phyloP scores from a whole-genome alignment of 35 echinoderm and acorn worm genomes.

The Apostichopus parvimensis region DNA sequence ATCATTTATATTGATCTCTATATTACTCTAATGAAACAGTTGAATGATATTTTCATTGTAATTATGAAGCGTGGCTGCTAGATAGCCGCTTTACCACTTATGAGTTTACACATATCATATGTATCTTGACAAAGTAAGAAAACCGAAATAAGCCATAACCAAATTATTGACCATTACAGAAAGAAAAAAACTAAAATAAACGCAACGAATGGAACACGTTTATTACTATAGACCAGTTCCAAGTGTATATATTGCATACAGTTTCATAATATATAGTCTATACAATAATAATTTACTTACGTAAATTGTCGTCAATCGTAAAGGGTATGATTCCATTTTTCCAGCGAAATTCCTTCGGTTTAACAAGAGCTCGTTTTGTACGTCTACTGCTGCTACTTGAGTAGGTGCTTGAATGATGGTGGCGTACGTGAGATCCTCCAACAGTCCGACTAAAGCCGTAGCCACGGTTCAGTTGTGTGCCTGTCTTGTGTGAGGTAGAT shows the following conservation, averaged over 20 bases:
- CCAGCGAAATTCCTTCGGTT: conserved; percentile 57
- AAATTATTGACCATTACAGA: too few species aligned
- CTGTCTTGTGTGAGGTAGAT: background rate
- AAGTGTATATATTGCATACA: background rate
- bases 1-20: too few species aligned
- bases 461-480: background rate
- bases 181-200: too few species aligned
- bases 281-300: conserved; percentile 53
- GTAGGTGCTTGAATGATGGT: background rate
- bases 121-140: too few species aligned
- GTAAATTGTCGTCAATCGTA: conserved; percentile 66
- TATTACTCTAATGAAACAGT: too few species aligned
- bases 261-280: background rate
- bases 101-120: too few species aligned
- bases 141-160: too few species aligned
- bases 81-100: too few species aligned
- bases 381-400: background rate
- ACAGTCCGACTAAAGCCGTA: background rate
- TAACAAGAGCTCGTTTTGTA: conserved; percentile 60
- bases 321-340: conserved; percentile 69
- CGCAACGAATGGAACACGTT: too few species aligned
- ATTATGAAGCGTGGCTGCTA: too few species aligned
- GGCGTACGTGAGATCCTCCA: background rate
- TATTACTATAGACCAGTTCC: too few species aligned
- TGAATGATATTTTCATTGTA: too few species aligned